Evolutionary conservation across 2,113 vertebrate species (phyloP).

Genomic region (Isurus oxyrinchus): DNA sequence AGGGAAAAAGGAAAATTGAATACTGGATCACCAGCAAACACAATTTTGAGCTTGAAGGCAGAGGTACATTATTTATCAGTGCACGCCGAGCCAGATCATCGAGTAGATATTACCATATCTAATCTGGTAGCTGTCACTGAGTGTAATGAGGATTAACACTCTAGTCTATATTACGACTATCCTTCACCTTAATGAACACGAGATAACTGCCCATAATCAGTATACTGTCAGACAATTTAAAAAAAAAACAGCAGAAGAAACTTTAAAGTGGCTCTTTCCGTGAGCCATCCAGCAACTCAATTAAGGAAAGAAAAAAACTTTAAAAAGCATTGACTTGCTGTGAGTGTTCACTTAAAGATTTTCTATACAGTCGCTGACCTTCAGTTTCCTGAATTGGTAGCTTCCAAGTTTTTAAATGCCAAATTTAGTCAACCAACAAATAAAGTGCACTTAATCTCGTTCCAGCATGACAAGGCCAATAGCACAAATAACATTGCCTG

Average conservation of each 20-base stretch:
- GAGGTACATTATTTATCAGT: background rate
- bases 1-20: background rate
- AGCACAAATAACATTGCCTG: background rate
- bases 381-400: background rate
- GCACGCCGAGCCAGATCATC: background rate
- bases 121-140: background rate
- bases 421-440: background rate
- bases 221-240: background rate
- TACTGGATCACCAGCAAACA: background rate
- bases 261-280: background rate
- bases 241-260: background rate
- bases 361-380: background rate
- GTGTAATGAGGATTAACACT: background rate
- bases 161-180: background rate
- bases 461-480: background rate
- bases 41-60: background rate
- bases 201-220: background rate
- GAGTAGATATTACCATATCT: background rate
- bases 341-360: background rate
- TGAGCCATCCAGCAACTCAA: background rate
- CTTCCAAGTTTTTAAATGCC: background rate
- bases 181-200: background rate
- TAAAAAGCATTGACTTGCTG: background rate
- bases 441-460: background rate
- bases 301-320: background rate